Evolutionary conservation across 2,888 invertebrate species (phyloP), one percentile per base, ranked within the genome.

Genomic region (Pheosia tremula): DNA sequence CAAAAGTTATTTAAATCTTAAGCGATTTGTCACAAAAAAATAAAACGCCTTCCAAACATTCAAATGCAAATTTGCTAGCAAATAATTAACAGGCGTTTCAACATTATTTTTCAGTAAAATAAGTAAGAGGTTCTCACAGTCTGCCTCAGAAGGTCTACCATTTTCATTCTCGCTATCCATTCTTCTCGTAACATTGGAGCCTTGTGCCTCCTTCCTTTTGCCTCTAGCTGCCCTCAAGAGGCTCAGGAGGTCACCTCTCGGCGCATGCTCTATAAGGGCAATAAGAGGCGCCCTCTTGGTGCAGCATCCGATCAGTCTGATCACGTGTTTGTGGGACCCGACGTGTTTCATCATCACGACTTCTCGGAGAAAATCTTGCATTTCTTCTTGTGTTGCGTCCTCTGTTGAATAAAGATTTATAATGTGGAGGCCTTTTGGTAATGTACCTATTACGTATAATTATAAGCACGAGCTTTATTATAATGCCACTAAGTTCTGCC

Each of bases 221-320:
- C 88, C 89, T 57, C 94, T 82, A 4, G 96, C 92, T 3, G 94
- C 86, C 58, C 94, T 79, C 37, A 97, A 88, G 67, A 96, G 94
- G 0, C 94, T 90, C 57, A 96, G 95, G 61, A 98, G 89, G 80
- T 97, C 97, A 0, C 97, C 97, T 67, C 96, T 95, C 0, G 97
- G 96, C 10, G 97, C 96, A 79, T 96, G 97, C 81, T 98, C 97
- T 87, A 98, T 94, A 8, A 98, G 90, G 69, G 97, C 96, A 66
- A 96, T 95, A 57, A 96, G 94, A 0, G 97, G 97, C 38, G 95
- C 89, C 0, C 94, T 90, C 24, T 94, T 85, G 0, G 96, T 97
- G 76, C 97, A 97, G 75, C 97, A 97, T 0, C 96, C 97, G 0
- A 97, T 80, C 4, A 97, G 85, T 8, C 95, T 91, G 13, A 98